A percentile compares a stretch with the other conserved stretches of the same genome.
These are phyloP conservation scores for Glomeris maerens DNA, from an alignment of 1,140 invertebrate genomes.

Conservation along the genomic window DNA sequence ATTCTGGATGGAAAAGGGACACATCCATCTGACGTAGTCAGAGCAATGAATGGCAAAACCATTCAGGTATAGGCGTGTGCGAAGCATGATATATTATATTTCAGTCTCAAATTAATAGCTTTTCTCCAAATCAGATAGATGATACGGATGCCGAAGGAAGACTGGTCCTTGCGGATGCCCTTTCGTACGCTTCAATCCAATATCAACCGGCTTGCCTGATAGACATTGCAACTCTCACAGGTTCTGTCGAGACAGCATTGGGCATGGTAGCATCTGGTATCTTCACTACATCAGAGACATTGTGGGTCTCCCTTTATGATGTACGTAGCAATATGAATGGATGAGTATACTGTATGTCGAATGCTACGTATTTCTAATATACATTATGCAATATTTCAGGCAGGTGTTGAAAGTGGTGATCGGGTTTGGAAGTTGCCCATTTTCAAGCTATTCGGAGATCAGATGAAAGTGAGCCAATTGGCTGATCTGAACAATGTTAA, in stretches of 20 bases:
- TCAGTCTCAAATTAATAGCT: too few relatives aligned
- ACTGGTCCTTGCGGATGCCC: too few relatives aligned
- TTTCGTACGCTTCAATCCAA: constrained; percentile 60
- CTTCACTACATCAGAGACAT: constrained; percentile 49
- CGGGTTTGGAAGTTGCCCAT: constrained; percentile 78
- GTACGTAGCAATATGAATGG: too few relatives aligned
- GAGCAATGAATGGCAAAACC: constrained; percentile 67
- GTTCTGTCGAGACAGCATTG: constrained; percentile 55
- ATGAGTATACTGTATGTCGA: too few relatives aligned
- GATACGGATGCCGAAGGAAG: too few relatives aligned
- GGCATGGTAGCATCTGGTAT: constrained; percentile 61
- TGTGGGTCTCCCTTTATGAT: too few relatives aligned
- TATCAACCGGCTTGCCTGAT: constrained; percentile 50
- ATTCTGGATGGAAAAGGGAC: constrained; percentile 65
- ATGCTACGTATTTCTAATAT: too few relatives aligned
- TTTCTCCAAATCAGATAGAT: too few relatives aligned
- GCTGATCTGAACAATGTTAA: too few relatives aligned
- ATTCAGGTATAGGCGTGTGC: too few relatives aligned
- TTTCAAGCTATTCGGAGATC: constrained; percentile 66
- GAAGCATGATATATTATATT: too few relatives aligned
- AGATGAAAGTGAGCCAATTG: too few relatives aligned
- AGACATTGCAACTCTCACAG: constrained; percentile 71
- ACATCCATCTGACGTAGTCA: constrained; percentile 75
- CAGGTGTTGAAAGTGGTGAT: constrained; percentile 56
- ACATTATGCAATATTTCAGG: constrained; percentile 42